Evolutionary conservation across 2,888 invertebrate species (phyloP), one percentile per base, ranked within the genome.

Genomic region (Isotomurus palustris): DNA sequence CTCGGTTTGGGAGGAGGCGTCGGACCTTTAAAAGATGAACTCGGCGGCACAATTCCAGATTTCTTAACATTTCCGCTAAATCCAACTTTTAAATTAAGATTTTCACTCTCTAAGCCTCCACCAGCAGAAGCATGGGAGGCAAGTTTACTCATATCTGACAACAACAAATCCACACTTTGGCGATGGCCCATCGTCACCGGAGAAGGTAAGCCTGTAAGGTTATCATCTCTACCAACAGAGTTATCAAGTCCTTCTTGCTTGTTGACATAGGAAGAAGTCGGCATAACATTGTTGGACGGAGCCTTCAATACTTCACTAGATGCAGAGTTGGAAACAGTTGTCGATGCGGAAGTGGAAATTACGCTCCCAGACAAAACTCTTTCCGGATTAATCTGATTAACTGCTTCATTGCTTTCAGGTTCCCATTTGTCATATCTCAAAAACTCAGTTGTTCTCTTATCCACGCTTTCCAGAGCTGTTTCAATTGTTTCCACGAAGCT

Each of bases 391-490:
- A 40, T 40, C 19, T 40, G 6, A 6, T 17, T 17, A 40, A 19
- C 40, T 6, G 10, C 10, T n/a, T 17, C 40, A 40, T 40, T 19
- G 6, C 5, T 17, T 47, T 28, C 47, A n/a, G 27, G 4, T 5
- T 47, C 28, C 47, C 47, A 47, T n/a, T n/a, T 4, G 28, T 47
- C 47, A 28, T 47, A 12, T 27, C 47, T 6, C 4, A 47, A 17
- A 19, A 47, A 47, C 24, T 47, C 47, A n/a, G 47, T 47, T n/a
- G 47, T 47, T 28, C 47, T 25, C 19, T 47, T 47, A 19, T 47
- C 47, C 6, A 47, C 47, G 19, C 47, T 47, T 28, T 47, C 47
- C 19, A 47, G 19, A 6, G 47, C 47, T 8, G 47, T 22, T 28
- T 47, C 47, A 17, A 47, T 47, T 28, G 27, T 47, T 28, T 47